Conservation (phyloP, 2,797 vertebrate genomes). For the Argya squamiceps region DNA sequence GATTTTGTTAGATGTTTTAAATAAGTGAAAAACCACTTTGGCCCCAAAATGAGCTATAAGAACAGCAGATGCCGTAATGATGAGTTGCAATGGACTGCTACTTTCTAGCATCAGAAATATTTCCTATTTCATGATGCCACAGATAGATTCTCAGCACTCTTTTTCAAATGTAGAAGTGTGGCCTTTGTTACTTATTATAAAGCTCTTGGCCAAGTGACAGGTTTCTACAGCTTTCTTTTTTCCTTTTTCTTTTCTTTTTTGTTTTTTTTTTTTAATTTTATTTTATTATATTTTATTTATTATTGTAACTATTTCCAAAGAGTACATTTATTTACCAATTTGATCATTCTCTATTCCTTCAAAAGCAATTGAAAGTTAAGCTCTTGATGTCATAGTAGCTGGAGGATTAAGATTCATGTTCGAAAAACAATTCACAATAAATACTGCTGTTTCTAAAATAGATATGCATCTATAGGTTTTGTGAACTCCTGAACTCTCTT, state of each 20-base stretch:
- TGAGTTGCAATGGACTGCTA: neutral
- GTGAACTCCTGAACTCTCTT: neutral
- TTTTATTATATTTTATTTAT: neutral
- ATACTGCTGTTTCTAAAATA: neutral
- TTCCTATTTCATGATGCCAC: neutral
- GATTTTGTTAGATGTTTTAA: neutral
- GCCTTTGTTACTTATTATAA: neutral
- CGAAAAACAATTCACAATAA: neutral
- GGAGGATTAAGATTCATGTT: neutral
- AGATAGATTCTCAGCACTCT: neutral
- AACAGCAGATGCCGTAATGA: neutral
- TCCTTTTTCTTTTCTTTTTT: too few species aligned
- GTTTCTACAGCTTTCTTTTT: neutral
- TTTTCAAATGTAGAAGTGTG: neutral
- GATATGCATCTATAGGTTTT: neutral
- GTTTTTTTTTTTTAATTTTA: neutral
- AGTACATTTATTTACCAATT: neutral
- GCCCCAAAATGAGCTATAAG: neutral
- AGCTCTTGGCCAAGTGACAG: neutral
- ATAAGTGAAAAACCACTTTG: neutral
- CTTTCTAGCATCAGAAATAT: neutral
- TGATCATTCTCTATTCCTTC: neutral
- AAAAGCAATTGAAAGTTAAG: neutral
- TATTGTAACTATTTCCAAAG: neutral
- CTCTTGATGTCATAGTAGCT: neutral